Conservation (phyloP, 2,113 vertebrate species). For the Poeciliopsis retropinna region DNA sequence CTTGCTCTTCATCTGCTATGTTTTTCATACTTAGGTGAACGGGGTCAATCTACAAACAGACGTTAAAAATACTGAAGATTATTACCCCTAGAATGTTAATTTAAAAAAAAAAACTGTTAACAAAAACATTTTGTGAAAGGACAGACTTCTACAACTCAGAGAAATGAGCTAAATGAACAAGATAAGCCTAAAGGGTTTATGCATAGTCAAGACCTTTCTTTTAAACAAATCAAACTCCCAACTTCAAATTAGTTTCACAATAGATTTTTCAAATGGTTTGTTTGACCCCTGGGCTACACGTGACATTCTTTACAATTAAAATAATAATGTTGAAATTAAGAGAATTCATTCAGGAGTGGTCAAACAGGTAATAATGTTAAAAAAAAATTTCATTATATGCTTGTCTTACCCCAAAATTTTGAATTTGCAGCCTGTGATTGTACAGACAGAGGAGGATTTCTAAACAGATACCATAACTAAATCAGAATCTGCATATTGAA, state of each 20-base stretch:
- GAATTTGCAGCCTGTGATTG: constrained; percentile 1
- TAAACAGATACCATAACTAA: background rate
- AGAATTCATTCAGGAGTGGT: constrained; percentile 15
- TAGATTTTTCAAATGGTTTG: constrained; percentile 18
- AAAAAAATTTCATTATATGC: constrained; percentile 4
- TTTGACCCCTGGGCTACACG: constrained; percentile 6
- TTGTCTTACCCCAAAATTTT: background rate
- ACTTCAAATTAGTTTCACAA: constrained; percentile 26
- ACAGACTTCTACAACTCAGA: constrained; percentile 11
- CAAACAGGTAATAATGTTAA: background rate
- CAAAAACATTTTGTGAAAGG: constrained; percentile 3
- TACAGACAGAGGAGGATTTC: constrained; percentile 13
- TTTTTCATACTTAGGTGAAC: background rate
- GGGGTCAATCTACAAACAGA: background rate
- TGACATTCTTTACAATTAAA: constrained; percentile 10
- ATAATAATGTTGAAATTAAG: constrained; percentile 9
- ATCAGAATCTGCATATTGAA: background rate
- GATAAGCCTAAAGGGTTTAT: constrained; percentile 27
- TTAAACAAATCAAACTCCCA: constrained; percentile 9
- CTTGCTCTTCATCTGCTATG: no score
- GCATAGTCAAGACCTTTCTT: constrained; percentile 1
- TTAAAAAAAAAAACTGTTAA: constrained; percentile 2
- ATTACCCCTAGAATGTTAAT: background rate
- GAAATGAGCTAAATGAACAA: constrained; percentile 15
- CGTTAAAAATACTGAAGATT: background rate